Evolutionary conservation across 2,888 invertebrate species (phyloP).

Genomic region (Subacronicta megacephala): DNA sequence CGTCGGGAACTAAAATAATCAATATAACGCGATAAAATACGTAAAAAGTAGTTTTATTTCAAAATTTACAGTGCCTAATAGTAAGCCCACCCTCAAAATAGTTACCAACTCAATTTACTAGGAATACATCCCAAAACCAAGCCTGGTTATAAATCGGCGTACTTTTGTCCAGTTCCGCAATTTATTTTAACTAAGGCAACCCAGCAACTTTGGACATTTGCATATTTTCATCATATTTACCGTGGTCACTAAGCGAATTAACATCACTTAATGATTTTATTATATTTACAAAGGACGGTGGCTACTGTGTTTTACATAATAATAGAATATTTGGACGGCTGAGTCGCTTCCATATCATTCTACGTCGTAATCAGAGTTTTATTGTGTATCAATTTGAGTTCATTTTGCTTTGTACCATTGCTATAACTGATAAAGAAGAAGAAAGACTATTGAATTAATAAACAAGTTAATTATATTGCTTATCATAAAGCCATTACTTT

Average conservation of each 20-base stretch:
- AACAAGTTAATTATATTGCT: no score
- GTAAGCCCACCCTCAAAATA: no score
- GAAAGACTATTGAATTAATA: no score
- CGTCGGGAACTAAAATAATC: no score
- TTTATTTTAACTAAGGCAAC: constrained; percentile 77
- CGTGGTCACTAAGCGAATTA: constrained; percentile 78
- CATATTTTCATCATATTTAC: constrained; percentile 84
- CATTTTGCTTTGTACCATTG: background rate
- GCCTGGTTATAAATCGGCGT: constrained; percentile 33
- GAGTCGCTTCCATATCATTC: constrained; percentile 22
- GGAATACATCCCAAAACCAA: background rate
- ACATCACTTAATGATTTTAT: constrained; percentile 81
- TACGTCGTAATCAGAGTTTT: background rate
- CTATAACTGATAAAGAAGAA: no score
- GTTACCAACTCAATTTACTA: background rate
- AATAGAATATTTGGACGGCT: constrained; percentile 60
- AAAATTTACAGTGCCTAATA: no score
- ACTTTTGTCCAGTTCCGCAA: constrained; percentile 62
- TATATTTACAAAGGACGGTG: constrained; percentile 74
- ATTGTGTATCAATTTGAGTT: constrained; percentile 11
- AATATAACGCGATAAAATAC: no score
- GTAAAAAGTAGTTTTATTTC: no score
- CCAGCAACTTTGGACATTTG: constrained; percentile 73
- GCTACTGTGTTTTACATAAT: constrained; percentile 64
- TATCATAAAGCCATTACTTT: no score